Evolutionary conservation across 2,888 invertebrate genomes (phyloP).

Genomic region (Hemithea aestivaria): DNA sequence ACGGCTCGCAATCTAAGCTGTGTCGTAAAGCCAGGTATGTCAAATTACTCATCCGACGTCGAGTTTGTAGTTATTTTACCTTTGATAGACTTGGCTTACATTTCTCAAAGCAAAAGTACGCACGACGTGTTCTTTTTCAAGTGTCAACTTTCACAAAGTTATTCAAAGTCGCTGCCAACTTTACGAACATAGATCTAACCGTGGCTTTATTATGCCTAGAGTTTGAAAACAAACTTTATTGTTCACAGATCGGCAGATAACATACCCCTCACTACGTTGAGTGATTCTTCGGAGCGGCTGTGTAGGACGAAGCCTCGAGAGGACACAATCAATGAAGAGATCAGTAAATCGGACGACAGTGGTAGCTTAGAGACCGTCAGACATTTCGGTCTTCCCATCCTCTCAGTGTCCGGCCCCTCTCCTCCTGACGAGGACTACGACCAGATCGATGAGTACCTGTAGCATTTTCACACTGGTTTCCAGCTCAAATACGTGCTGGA

Average conservation of each 20-base stretch:
- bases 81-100: too few relatives aligned
- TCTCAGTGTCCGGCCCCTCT: conserved; percentile 89
- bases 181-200: neutral
- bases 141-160: too few relatives aligned
- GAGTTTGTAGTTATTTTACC: too few relatives aligned
- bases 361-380: conserved; percentile 75
- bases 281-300: conserved; percentile 73
- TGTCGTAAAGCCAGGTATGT: conserved; percentile 87
- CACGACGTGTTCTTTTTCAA: too few relatives aligned
- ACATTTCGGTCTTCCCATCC: conserved; percentile 86
- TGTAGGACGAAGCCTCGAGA: conserved; percentile 64
- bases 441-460: conserved; percentile 81
- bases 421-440: conserved; percentile 85
- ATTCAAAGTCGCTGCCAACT: too few relatives aligned
- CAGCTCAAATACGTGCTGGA: conserved; percentile 75
- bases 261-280: conserved; percentile 69
- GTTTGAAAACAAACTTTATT: too few relatives aligned
- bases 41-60: too few relatives aligned
- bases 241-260: conserved; percentile 68
- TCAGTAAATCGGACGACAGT: conserved; percentile 66
- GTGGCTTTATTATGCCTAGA: too few relatives aligned
- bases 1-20: conserved; percentile 88
- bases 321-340: conserved; percentile 71
- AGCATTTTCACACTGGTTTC: conserved; percentile 76
- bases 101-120: too few relatives aligned